Percentiles rank a stretch among this genome's conserved stretches.
Evolutionary conservation across 2,797 vertebrate species (phyloP).

Genomic region (Botia kubotai): DNA sequence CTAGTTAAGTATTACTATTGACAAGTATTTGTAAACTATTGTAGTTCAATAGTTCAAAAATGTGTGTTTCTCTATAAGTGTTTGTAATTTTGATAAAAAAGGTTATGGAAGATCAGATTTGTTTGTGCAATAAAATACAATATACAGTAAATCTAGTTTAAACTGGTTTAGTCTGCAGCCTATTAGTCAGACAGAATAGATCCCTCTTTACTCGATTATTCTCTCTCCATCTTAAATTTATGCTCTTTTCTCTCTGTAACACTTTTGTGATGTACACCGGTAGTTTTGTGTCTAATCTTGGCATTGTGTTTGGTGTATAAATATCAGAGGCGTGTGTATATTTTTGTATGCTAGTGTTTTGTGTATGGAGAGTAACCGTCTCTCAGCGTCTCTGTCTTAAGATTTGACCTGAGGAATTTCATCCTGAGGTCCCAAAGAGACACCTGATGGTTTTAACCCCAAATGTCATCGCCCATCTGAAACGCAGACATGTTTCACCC

Average conservation of each 20-base stretch:
- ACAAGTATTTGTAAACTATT: conserved; percentile 30
- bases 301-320: conserved; percentile 9
- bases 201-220: conserved; percentile 26
- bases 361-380: conserved; percentile 9
- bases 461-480: not conserved
- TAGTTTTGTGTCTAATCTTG: conserved; percentile 59
- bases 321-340: too few species aligned
- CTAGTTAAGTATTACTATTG: too few species aligned
- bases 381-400: not conserved
- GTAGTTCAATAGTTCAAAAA: conserved; percentile 38
- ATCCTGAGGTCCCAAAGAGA: conserved; percentile 23
- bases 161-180: conserved; percentile 22
- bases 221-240: conserved; percentile 24
- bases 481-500: conserved; percentile 3
- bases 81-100: conserved; percentile 44
- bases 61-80: conserved; percentile 13
- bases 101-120: conserved; percentile 43
- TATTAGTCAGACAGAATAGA: conserved; percentile 9
- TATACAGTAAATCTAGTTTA: conserved; percentile 25
- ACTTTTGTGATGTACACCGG: not conserved
- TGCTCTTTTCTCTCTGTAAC: not conserved
- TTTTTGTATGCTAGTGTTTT: conserved; percentile 15
- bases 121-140: conserved; percentile 33
- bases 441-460: conserved; percentile 5
- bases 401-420: conserved; percentile 41